Base-by-base conservation (phyloP, 1,140 invertebrate species). In the Sarcophaga bullata region DNA sequence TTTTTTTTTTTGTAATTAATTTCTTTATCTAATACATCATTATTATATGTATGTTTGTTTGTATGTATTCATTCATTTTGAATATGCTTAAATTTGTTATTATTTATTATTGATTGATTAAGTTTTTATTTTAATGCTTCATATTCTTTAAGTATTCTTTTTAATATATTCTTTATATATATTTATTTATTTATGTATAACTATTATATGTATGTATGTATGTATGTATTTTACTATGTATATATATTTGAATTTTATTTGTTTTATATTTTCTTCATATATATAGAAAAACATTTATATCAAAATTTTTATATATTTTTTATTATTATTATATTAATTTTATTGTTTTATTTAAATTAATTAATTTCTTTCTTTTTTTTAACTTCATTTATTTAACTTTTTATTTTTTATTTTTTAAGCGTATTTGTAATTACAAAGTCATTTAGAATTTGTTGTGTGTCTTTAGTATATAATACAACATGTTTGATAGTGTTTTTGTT, bases 241-340 rank as follows among this genome's bases (percentile, higher is more conserved):
- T 82, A 81, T 54, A 15, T 54, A 62, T 68, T n/a, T n/a, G n/a
- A n/a, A n/a, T n/a, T n/a, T n/a, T n/a, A n/a, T n/a, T n/a, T n/a
- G n/a, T n/a, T n/a, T n/a, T n/a, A 49, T 83, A 25, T 80, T 80
- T 80, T 81, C 68, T 37, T 49, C n/a, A n/a, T 10, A 10, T 80
- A 83, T 82, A 52, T 82, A 75, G 48, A 82, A 76, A 82, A 80
- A 83, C 76, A 81, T 84, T 68, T 48, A 81, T 82, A 83, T 80
- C 80, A 84, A 80, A 81, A 82, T 83, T 83, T 54, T 83, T n/a
- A 73, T 72, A 47, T 83, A 37, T 47, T 83, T 84, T 58, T 78
- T 84, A 49, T 82, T 73, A 78, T 58, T 84, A 78, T 10, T 80
- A 10, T 75, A 46, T n/a, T 2, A n/a, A n/a, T n/a, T n/a, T n/a